A percentile compares a stretch with the other conserved stretches of the same genome.
These are phyloP conservation scores for Polymixis lichenea DNA, from an alignment of 2,888 invertebrate genomes.

Conservation along the genomic window DNA sequence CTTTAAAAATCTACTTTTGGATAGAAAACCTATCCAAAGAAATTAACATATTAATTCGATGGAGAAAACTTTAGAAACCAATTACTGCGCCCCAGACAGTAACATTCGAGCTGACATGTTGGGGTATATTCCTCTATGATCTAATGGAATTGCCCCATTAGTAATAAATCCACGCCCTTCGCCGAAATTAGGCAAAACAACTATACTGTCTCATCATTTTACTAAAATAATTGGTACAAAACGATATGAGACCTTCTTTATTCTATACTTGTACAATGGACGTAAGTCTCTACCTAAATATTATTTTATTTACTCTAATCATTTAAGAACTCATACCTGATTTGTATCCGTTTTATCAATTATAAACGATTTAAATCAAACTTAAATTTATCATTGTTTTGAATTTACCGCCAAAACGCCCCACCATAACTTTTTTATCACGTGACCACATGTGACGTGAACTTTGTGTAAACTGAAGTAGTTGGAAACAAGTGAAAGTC, in stretches of 20 bases:
- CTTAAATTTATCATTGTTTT: no score
- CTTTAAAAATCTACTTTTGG: conserved; percentile 18
- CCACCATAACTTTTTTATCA: no score
- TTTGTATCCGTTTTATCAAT: no score
- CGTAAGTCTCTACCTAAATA: background rate
- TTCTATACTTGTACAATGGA: background rate
- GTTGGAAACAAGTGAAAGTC: no score
- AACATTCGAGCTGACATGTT: conserved; percentile 63
- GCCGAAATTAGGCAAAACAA: background rate
- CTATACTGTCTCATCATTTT: background rate
- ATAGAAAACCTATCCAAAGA: conserved; percentile 40
- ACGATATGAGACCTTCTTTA: background rate
- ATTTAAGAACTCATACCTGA: background rate
- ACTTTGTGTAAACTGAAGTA: no score
- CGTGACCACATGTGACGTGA: no score
- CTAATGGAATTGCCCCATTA: conserved; percentile 13
- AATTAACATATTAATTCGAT: conserved; percentile 53
- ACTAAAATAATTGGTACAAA: background rate
- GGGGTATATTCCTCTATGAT: conserved; percentile 46
- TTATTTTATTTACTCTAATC: background rate
- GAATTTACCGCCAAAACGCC: no score
- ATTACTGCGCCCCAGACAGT: conserved; percentile 69
- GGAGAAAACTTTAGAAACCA: conserved; percentile 66
- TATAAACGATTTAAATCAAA: no score
- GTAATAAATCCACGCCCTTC: background rate